phyloP scores from a whole-genome alignment of 2,888 invertebrate genomes.

The Pristionchus mayeri region DNA sequence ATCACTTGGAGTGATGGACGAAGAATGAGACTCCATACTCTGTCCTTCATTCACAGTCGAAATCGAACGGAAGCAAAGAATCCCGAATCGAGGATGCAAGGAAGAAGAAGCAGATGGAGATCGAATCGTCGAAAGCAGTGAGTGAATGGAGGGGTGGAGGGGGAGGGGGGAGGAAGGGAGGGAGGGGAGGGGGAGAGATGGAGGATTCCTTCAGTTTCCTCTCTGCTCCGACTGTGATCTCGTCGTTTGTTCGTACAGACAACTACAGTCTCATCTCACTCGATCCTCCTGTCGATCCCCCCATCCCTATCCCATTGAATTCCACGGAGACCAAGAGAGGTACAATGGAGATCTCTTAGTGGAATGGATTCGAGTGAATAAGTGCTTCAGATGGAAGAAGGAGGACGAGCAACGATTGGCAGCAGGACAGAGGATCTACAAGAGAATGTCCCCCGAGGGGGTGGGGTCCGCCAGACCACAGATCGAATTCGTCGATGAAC shows the following conservation, averaged over 20 bases:
- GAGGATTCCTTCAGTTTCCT: neutral
- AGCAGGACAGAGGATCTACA: slow-evolving; percentile 4
- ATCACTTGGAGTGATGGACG: no score
- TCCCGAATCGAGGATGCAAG: no score
- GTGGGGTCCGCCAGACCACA: neutral
- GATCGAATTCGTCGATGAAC: neutral
- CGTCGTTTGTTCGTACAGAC: neutral
- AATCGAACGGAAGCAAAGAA: no score
- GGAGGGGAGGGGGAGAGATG: no score
- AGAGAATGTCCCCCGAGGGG: neutral
- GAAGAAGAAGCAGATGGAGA: no score
- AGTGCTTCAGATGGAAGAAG: slow-evolving; percentile 22
- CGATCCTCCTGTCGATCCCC: slow-evolving; percentile 1
- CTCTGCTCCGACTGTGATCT: neutral
- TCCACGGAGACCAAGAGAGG: neutral
- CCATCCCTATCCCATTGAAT: neutral
- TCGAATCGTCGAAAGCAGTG: no score
- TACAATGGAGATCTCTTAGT: neutral
- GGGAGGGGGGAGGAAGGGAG: no score
- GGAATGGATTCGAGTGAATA: neutral
- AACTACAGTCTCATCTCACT: neutral
- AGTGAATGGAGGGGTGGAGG: no score
- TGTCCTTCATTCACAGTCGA: no score
- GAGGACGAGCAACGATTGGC: slow-evolving; percentile 11
- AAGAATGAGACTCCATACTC: no score